These are phyloP conservation scores for Echinarachnius parma DNA, from an alignment of 53 echinoderm and acorn worm species.

Conservation along the genomic window DNA sequence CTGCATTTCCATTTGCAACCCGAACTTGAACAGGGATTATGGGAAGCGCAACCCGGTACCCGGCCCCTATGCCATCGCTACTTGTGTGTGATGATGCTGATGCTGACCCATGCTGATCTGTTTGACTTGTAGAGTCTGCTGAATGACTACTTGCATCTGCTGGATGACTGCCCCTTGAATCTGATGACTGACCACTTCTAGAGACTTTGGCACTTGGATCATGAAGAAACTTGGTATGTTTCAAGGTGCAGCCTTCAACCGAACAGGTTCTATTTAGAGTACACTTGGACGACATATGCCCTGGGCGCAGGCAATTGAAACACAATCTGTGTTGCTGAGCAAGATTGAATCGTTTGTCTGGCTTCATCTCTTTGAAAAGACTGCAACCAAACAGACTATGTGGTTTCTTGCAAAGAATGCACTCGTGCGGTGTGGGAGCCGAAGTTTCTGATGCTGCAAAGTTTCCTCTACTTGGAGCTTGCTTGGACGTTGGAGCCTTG, in stretches of 20 bases:
- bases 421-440: neutral
- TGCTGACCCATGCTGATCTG: neutral
- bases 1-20: too few species aligned
- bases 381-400: slow-evolving; percentile 28
- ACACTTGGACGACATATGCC: slow-evolving; percentile 36
- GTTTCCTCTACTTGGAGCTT: neutral
- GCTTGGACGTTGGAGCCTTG: too few species aligned
- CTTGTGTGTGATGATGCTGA: too few species aligned
- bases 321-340: slow-evolving; percentile 27
- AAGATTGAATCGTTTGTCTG: slow-evolving; percentile 15
- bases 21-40: too few species aligned
- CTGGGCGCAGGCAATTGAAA: slow-evolving; percentile 43
- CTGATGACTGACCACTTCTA: neutral
- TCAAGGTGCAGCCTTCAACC: slow-evolving; percentile 43
- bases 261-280: slow-evolving; percentile 30
- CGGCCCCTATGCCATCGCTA: too few species aligned
- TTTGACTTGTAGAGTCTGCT: neutral
- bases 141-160: too few species aligned
- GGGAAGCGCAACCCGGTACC: too few species aligned
- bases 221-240: slow-evolving; percentile 58
- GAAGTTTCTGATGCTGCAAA: neutral
- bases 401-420: neutral
- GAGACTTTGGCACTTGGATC: neutral
- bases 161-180: too few species aligned
- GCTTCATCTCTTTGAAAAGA: slow-evolving; percentile 22